Evolutionary conservation across 2,113 vertebrate species (phyloP).

Genomic region (Sialia sialis): DNA sequence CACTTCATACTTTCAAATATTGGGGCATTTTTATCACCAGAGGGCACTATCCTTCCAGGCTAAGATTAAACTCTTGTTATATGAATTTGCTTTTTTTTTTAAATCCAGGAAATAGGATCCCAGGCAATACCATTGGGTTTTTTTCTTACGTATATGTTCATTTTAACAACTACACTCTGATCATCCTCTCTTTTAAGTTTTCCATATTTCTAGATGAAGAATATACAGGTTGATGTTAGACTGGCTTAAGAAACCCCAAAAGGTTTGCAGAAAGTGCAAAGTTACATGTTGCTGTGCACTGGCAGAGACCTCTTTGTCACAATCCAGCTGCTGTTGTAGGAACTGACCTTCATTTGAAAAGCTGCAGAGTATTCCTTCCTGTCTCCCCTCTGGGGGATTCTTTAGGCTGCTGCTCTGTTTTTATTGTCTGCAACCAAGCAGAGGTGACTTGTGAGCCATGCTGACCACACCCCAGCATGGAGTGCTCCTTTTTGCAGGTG

Average conservation of each 20-base stretch:
- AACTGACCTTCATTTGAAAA: not conserved
- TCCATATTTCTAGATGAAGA: not conserved
- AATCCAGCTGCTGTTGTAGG: not conserved
- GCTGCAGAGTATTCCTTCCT: not conserved
- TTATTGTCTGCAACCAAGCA: not conserved
- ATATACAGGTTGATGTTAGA: not conserved
- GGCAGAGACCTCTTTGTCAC: not conserved
- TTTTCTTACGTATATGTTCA: not conserved
- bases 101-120: not conserved
- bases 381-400: not conserved
- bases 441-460: not conserved
- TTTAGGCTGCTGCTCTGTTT: not conserved
- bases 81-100: not conserved
- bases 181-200: not conserved
- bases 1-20: not conserved
- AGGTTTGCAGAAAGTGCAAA: not conserved
- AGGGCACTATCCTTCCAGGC: slow-evolving; percentile 59
- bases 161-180: not conserved
- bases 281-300: not conserved
- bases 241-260: not conserved
- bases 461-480: not conserved
- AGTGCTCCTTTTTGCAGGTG: not conserved
- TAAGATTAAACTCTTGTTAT: not conserved
- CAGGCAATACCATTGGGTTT: not conserved
- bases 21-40: slow-evolving; percentile 37